Base-by-base conservation (phyloP, 1,140 invertebrate genomes). In the Drosophila subobscura region DNA sequence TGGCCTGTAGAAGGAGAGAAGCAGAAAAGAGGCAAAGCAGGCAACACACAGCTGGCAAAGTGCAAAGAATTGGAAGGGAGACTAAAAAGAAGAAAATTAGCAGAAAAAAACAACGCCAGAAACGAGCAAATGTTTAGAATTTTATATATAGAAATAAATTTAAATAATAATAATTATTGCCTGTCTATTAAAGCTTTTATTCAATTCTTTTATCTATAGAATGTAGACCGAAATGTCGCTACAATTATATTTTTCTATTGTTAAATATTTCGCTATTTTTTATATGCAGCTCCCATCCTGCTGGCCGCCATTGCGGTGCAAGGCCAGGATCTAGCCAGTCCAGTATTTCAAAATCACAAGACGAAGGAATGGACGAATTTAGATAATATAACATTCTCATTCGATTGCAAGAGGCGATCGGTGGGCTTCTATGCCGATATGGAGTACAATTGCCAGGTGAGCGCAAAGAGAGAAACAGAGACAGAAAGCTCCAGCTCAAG, bases 371-470 rank as follows among this genome's bases (percentile, higher is more conserved):
- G 93, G 93, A 93, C 93, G 79, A 93, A 94, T 81, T 93, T 94
- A 90, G 93, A 93, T 57, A 94, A 94, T 80, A 92, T 94, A 46
- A 94, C 93, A 47, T 94, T 94, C 74, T 94, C 93, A 16, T 94
- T 94, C 75, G 93, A 93, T 90, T 94, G 94, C 75, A 89, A 91
- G 25, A 90, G 93, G 65, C 90, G 93, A 53, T 91, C 93, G 1
- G 92, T 94, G 33, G 94, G 94, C 3, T 94, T 94, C 72, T 94
- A 94, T 76, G 94, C 94, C 6, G 94, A 94, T 75, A 92, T 92
- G 47, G 94, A 94, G 81, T 93, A 94, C 76, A 93, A 94, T 78
- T 94, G 94, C 79, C 93, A 94, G 85, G 90, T 91, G 52, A 91
- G 73, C 41, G 27, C 16, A 44, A 20, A 16, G 16, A 37, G 44